Percentiles rank a stretch among this genome's conserved stretches.
These are phyloP conservation scores for Mallotus villosus DNA, from an alignment of 2,797 vertebrate species.

Conservation along the genomic window DNA sequence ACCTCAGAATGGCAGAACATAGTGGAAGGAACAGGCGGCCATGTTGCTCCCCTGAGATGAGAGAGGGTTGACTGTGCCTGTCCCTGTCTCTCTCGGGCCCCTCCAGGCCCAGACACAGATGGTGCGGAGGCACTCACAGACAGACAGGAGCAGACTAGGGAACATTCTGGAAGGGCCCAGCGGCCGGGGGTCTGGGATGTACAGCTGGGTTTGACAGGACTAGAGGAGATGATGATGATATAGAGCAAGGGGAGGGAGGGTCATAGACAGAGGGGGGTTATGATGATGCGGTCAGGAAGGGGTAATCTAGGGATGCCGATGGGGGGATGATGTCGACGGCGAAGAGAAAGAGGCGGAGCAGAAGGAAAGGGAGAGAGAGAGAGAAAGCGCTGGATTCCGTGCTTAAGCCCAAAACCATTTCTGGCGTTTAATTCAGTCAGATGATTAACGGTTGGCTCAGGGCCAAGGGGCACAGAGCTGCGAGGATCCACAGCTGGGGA, in stretches of 20 bases:
- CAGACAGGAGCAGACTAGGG: slow-evolving; percentile 22
- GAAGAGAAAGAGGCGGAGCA: neutral
- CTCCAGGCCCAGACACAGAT: neutral
- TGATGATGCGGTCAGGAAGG: neutral
- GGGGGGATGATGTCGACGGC: neutral
- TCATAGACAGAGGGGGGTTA: neutral
- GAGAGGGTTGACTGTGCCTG: slow-evolving; percentile 46
- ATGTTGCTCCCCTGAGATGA: slow-evolving; percentile 17
- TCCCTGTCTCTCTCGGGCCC: slow-evolving; percentile 1
- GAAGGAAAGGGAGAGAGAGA: too few species aligned
- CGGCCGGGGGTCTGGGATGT: too few species aligned
- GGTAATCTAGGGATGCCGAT: neutral
- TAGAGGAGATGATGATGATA: too few species aligned
- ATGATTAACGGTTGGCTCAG: neutral
- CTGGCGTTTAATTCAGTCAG: neutral
- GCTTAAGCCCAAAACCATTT: neutral
- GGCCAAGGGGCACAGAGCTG: neutral
- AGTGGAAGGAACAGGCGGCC: slow-evolving; percentile 10
- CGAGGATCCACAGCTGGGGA: too few species aligned
- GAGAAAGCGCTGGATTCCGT: neutral
- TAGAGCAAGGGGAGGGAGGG: too few species aligned
- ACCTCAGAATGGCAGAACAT: neutral
- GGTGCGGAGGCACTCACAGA: slow-evolving; percentile 16
- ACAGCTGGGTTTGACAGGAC: too few species aligned
- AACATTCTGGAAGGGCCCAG: slow-evolving; percentile 48